These are phyloP conservation scores for Trachurus trachurus DNA, from an alignment of 2,797 vertebrate species.

Conservation along the genomic window DNA sequence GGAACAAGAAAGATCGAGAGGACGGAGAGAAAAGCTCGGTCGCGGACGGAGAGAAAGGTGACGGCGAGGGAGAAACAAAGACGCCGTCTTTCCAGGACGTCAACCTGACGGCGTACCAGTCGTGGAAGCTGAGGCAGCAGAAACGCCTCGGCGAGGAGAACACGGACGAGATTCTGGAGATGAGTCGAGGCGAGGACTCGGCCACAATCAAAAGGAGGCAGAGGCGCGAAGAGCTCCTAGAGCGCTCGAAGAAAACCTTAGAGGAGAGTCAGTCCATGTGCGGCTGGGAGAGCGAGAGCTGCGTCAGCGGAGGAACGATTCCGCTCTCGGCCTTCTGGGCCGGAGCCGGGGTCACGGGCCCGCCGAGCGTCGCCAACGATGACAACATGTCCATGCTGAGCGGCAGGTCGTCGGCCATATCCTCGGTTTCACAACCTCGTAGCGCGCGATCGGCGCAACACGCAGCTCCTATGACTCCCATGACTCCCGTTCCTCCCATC, in stretches of 20 bases:
- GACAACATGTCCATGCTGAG: conserved; percentile 91
- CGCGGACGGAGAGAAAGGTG: conserved; percentile 39
- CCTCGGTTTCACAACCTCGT: conserved; percentile 84
- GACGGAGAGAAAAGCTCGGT: conserved; percentile 80
- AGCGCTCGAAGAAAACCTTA: conserved; percentile 90
- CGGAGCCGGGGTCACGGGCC: conserved; percentile 77
- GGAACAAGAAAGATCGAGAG: conserved; percentile 93
- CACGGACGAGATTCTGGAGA: conserved; percentile 89
- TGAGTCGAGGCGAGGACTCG: conserved; percentile 89
- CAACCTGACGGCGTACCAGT: conserved; percentile 93
- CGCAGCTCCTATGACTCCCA: not conserved
- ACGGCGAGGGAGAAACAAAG: conserved; percentile 61
- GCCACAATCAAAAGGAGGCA: conserved; percentile 89
- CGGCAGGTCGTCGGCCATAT: conserved; percentile 84
- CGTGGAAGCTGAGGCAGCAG: conserved; percentile 94
- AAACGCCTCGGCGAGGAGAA: conserved; percentile 88
- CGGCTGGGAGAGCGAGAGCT: conserved; percentile 89
- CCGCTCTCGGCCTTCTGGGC: conserved; percentile 93
- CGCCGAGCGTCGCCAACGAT: conserved; percentile 76
- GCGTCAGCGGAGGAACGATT: conserved; percentile 86
- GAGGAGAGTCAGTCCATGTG: conserved; percentile 95
- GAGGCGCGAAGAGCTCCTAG: conserved; percentile 91
- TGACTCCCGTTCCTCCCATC: conserved; percentile 71
- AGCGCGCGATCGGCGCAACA: conserved; percentile 66
- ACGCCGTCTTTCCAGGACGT: conserved; percentile 84